A percentile compares a stretch with the other conserved stretches of the same genome.
These are phyloP conservation scores for Mythimna lalbum DNA, from an alignment of 2,888 invertebrate genomes.

Conservation along the genomic window DNA sequence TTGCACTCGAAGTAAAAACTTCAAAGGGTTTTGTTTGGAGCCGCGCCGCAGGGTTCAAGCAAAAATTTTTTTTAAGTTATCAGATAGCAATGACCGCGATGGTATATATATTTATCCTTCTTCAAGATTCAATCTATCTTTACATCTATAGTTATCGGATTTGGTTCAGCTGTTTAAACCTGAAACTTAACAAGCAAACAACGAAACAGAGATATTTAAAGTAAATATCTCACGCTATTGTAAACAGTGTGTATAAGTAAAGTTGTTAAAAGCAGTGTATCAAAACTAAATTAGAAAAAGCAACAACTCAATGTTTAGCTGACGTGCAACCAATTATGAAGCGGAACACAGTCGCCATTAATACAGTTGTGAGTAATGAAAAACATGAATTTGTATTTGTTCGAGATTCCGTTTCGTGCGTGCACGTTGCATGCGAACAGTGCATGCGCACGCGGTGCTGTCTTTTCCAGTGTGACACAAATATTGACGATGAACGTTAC, in stretches of 20 bases:
- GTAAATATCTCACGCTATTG: too few species aligned
- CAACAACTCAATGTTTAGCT: conserved; percentile 3
- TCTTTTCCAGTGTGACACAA: conserved; percentile 22
- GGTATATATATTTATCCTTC: too few species aligned
- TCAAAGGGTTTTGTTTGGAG: too few species aligned
- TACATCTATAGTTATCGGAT: too few species aligned
- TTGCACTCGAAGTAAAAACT: too few species aligned
- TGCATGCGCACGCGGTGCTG: conserved; percentile 29
- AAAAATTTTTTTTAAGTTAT: too few species aligned
- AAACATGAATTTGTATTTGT: conserved; percentile 49
- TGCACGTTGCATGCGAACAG: conserved; percentile 23
- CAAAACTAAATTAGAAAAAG: background rate
- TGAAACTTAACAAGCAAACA: too few species aligned
- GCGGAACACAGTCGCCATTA: conserved; percentile 33
- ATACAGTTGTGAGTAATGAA: conserved; percentile 32
- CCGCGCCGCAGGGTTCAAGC: too few species aligned
- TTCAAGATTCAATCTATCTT: too few species aligned
- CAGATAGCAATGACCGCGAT: too few species aligned
- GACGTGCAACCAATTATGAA: conserved; percentile 36
- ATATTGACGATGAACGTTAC: conserved; percentile 11
- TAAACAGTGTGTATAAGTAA: background rate
- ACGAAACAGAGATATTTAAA: too few species aligned
- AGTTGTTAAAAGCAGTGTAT: background rate
- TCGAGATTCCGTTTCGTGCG: conserved; percentile 49
- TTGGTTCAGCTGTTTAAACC: too few species aligned